Conservation (phyloP, 2,113 vertebrate species). For the Dissostichus mawsoni region DNA sequence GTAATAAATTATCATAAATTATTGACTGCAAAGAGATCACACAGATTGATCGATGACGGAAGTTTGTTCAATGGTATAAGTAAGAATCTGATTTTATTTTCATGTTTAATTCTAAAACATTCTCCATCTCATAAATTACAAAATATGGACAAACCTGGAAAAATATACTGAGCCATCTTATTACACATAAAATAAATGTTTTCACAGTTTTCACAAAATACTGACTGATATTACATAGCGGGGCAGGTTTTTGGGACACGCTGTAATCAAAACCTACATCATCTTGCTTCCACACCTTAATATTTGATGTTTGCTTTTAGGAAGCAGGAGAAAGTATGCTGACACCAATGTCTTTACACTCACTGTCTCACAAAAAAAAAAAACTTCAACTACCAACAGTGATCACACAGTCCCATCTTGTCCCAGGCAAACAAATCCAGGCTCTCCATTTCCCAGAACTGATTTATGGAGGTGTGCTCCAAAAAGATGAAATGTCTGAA, state of each 20-base stretch:
- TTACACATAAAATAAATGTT: conserved; percentile 52
- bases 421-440: conserved; percentile 74
- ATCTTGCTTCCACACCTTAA: conserved; percentile 42
- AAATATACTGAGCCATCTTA: conserved; percentile 37
- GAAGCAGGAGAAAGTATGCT: conserved; percentile 61
- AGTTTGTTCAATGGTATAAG: not conserved
- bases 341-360: conserved; percentile 69
- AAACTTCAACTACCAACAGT: conserved; percentile 55
- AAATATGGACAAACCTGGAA: conserved; percentile 45
- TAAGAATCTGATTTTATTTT: conserved; percentile 46
- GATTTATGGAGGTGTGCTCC: conserved; percentile 71
- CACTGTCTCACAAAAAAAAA: conserved; percentile 56
- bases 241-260: conserved; percentile 58
- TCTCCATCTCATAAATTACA: conserved; percentile 50
- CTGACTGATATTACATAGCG: conserved; percentile 54
- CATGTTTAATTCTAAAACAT: conserved; percentile 54
- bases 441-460: conserved; percentile 68
- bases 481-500: conserved; percentile 76
- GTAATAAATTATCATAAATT: conserved; percentile 15
- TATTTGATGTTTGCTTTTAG: conserved; percentile 70
- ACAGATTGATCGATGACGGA: conserved; percentile 30
- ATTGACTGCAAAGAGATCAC: conserved; percentile 24
- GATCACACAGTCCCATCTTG: conserved; percentile 77
- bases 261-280: conserved; percentile 66
- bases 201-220: conserved; percentile 56